Evolutionary conservation across 2,797 vertebrate genomes (phyloP), one percentile per base, ranked within the genome.

Genomic region (Gallinago solitaria): DNA sequence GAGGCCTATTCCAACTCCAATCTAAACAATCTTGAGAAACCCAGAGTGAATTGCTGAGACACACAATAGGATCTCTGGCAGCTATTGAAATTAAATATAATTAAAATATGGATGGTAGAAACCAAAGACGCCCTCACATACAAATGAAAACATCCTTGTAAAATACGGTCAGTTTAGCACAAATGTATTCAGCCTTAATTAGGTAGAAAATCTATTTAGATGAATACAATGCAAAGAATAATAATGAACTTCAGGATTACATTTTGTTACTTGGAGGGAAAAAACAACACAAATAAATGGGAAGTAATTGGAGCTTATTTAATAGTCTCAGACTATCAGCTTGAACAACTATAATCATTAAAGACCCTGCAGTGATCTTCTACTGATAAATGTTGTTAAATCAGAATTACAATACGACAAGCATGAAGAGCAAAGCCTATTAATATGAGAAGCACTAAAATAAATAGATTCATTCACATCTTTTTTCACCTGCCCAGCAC

Each of bases 131-230:
- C 16, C 43, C 50, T 71, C 91, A 71, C 24, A 59, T 27, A 80
- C 70, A 92, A 90, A 93, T 33, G 17, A 87, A 92, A 95, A 83
- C 81, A 94, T 63, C 64, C 91, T 61, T 83, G 83, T 94, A 93
- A 94, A 95, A 93, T 94, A 95, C 1, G 16, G 91, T 75, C 93
- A 96, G 83, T 93, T 96, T 95, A 95, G 76, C 87, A 91, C 54
- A 93, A 94, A 95, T 1, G 0, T 64, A 85, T 83, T 95, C 88
- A 92, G 69, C 73, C 82, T 95, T 94, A 96, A 97, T 96, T 96
- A 96, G 86, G 83, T 81, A 95, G 96, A 95, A 96, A 97, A 95
- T 95, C 94, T 95, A 85, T 95, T 96, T 95, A 94, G 86, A 95
- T 87, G 3, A 95, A 93, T 87, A 96, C 81, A 96, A 95, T 73